A percentile compares a stretch with the other conserved stretches of the same genome.
phyloP scores from a whole-genome alignment of 2,113 vertebrate species.

The Mormyrus lacerda region DNA sequence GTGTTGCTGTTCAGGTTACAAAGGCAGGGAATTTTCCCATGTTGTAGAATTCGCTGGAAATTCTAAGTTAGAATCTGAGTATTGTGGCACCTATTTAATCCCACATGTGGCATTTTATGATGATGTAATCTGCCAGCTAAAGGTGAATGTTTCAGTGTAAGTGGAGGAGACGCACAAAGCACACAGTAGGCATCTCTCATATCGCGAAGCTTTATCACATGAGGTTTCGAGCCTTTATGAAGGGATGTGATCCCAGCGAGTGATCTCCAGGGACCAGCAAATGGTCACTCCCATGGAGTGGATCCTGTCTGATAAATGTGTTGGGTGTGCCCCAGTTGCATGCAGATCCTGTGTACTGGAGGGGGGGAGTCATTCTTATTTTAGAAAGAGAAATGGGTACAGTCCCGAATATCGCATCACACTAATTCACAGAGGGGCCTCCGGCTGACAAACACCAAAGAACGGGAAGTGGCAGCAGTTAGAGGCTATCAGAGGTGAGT shows the following conservation, averaged over 20 bases:
- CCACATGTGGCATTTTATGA: background rate
- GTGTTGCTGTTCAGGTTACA: background rate
- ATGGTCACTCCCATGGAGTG: background rate
- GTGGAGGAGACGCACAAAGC: background rate
- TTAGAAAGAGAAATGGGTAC: background rate
- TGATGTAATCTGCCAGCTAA: background rate
- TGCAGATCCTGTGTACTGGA: background rate
- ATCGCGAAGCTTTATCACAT: background rate
- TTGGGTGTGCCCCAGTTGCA: background rate
- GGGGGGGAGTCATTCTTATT: background rate
- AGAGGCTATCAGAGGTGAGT: background rate
- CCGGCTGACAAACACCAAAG: background rate
- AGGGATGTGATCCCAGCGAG: background rate
- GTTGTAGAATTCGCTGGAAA: background rate
- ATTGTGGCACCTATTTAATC: background rate
- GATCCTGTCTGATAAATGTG: background rate
- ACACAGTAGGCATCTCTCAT: background rate
- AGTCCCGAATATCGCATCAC: background rate
- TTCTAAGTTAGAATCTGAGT: background rate
- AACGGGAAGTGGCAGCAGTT: background rate
- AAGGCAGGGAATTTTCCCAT: background rate
- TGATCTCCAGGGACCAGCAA: background rate
- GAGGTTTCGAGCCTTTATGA: background rate
- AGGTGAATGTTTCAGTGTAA: background rate
- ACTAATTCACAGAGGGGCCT: background rate